phyloP scores from a whole-genome alignment of 2,113 vertebrate genomes.

The Calyptommatus sinebrachiatus region DNA sequence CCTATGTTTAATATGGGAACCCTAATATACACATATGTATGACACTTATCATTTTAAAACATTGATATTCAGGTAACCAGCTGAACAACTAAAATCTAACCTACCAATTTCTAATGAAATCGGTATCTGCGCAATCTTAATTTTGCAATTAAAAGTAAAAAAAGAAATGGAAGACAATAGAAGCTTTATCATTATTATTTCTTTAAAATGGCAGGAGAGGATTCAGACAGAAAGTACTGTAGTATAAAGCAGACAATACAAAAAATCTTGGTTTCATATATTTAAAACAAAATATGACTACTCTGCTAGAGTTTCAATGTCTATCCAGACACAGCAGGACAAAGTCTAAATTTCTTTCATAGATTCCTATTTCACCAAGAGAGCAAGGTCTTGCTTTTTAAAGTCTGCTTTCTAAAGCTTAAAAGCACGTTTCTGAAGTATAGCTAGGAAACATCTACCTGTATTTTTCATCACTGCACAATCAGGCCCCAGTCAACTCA shows the following conservation, averaged over 20 bases:
- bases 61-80: too few relatives aligned
- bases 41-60: too few relatives aligned
- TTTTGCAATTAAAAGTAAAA: background rate
- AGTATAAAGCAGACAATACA: background rate
- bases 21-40: too few relatives aligned
- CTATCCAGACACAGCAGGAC: background rate
- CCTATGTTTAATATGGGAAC: too few relatives aligned
- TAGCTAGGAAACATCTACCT: background rate
- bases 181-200: background rate
- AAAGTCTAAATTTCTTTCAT: background rate
- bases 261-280: background rate
- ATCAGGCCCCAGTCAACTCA: background rate
- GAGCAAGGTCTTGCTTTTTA: background rate
- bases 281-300: background rate
- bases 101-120: background rate
- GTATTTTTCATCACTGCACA: slow-evolving; percentile 1
- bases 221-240: background rate
- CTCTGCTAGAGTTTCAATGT: slow-evolving; percentile 16
- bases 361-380: slow-evolving; percentile 25
- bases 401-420: slow-evolving; percentile 37
- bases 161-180: background rate
- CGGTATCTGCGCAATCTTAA: background rate
- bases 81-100: background rate
- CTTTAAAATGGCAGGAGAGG: background rate
- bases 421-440: slow-evolving; percentile 8